phyloP scores from a whole-genome alignment of 2,113 vertebrate genomes.

The Daboia siamensis region DNA sequence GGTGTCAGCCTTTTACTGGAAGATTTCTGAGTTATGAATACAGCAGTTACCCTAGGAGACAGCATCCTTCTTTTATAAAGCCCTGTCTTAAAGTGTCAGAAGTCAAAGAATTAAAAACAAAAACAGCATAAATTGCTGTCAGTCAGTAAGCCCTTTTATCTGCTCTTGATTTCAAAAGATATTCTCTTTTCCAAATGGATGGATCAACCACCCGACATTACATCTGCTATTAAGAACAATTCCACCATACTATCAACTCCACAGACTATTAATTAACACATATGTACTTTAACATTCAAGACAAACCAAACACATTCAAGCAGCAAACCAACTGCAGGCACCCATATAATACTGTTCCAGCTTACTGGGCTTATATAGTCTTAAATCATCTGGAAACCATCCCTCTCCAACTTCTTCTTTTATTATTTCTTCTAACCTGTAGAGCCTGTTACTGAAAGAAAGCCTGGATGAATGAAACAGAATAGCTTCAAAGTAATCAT shows the following conservation, averaged over 20 bases:
- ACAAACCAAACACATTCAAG: constrained; percentile 32
- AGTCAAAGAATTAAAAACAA: constrained; percentile 68
- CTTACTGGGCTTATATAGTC: neutral
- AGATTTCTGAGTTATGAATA: constrained; percentile 44
- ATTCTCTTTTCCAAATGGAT: constrained; percentile 57
- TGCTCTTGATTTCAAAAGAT: constrained; percentile 54
- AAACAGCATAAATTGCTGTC: constrained; percentile 58
- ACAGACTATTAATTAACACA: neutral
- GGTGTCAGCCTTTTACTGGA: constrained; percentile 48
- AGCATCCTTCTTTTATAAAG: constrained; percentile 52
- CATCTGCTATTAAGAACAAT: constrained; percentile 38
- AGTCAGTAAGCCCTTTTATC: constrained; percentile 63
- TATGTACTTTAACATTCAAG: constrained; percentile 49
- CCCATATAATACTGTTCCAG: neutral
- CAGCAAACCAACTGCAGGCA: constrained; percentile 38
- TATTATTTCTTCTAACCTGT: neutral
- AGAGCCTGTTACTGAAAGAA: neutral
- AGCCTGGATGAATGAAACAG: neutral
- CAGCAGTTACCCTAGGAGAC: constrained; percentile 56
- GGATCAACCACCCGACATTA: constrained; percentile 53
- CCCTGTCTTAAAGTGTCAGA: constrained; percentile 52
- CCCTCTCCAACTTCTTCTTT: constrained; percentile 4
- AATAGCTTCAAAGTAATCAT: neutral
- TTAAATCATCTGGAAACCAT: constrained; percentile 18
- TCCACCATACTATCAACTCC: rapidly evolving